Conservation (phyloP, 2,888 invertebrate species). For the Melanchra persicariae region DNA sequence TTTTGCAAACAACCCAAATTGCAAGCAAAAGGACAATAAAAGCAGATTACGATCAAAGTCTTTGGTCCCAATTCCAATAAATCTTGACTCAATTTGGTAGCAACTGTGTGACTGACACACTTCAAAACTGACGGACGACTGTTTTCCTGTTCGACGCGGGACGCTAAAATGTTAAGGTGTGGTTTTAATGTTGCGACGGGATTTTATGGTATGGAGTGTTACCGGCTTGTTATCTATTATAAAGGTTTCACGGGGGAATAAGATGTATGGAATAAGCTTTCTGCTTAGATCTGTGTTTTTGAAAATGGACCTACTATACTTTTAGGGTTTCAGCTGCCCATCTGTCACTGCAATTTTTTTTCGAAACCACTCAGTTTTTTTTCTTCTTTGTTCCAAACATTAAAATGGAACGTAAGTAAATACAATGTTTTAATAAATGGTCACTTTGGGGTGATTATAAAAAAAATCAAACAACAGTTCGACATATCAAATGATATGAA, state of each 20-base stretch:
- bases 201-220: not conserved
- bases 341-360: too few species aligned
- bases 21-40: conserved; percentile 27
- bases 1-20: conserved; percentile 21
- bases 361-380: too few species aligned
- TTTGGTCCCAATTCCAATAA: conserved; percentile 50
- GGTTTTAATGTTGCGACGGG: conserved; percentile 28
- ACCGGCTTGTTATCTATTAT: not conserved
- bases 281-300: not conserved
- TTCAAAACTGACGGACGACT: conserved; percentile 47
- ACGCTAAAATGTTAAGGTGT: conserved; percentile 54
- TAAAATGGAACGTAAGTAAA: too few species aligned
- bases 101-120: conserved; percentile 42
- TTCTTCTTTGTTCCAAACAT: too few species aligned
- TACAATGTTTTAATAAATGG: too few species aligned
- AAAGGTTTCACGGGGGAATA: not conserved
- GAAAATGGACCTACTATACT: not conserved
- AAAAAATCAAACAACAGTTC: too few species aligned
- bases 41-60: conserved; percentile 30
- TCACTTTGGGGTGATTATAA: too few species aligned
- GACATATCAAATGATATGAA: too few species aligned
- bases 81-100: conserved; percentile 56
- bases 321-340: too few species aligned
- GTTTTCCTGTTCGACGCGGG: conserved; percentile 42
- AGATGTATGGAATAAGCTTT: not conserved